These are phyloP conservation scores for Drosophila yooni DNA, from an alignment of 2,888 invertebrate genomes.

Conservation along the genomic window DNA sequence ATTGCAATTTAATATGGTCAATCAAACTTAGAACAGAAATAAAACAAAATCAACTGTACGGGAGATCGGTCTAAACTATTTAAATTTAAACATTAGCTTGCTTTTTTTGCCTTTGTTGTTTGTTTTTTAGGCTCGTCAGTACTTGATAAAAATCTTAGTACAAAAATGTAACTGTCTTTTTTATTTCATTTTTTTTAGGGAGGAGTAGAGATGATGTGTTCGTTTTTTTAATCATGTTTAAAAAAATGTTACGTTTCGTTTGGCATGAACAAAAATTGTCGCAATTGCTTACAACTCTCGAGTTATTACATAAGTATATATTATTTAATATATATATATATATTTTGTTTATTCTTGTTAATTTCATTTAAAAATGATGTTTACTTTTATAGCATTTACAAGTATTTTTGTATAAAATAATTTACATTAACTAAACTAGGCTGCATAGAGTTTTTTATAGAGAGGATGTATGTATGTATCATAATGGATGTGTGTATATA, in stretches of 20 bases:
- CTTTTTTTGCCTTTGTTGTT: constrained; percentile 27
- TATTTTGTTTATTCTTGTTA: constrained; percentile 22
- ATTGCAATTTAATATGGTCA: constrained; percentile 39
- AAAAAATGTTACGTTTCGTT: constrained; percentile 53
- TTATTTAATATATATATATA: constrained; percentile 34
- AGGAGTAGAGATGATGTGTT: not conserved
- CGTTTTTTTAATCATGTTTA: constrained; percentile 10
- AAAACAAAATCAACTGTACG: constrained; percentile 46
- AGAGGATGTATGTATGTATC: constrained; percentile 27
- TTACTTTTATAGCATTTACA: constrained; percentile 66
- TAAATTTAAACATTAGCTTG: constrained; percentile 55
- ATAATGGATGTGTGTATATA: constrained; percentile 21
- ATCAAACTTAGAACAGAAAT: constrained; percentile 34
- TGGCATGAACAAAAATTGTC: constrained; percentile 71
- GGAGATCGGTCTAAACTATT: constrained; percentile 61
- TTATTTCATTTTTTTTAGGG: not conserved
- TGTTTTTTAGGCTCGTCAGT: constrained; percentile 9
- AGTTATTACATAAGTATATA: constrained; percentile 63
- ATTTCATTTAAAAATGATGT: constrained; percentile 66
- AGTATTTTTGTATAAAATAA: constrained; percentile 70
- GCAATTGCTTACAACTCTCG: constrained; percentile 70
- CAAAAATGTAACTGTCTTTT: constrained; percentile 47
- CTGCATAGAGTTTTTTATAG: constrained; percentile 40
- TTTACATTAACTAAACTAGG: constrained; percentile 78
- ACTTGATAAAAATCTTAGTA: constrained; percentile 31